Evolutionary conservation across 2,797 vertebrate species (phyloP).

Genomic region (Tenualosa ilisha): DNA sequence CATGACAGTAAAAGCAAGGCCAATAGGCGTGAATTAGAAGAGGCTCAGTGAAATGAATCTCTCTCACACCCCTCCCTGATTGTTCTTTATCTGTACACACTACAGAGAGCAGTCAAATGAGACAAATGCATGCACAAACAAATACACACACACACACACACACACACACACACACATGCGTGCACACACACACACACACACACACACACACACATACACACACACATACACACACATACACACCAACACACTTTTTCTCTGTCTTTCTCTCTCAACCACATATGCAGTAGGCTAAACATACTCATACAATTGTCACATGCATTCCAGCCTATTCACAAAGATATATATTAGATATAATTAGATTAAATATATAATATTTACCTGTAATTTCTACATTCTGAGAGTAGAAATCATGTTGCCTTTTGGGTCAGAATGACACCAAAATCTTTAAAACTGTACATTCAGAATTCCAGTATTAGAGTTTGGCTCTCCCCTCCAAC

Average conservation of each 20-base stretch:
- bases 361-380: too few relatives aligned
- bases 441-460: not conserved
- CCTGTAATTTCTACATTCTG: too few relatives aligned
- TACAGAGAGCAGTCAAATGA: not conserved
- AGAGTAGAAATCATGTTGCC: too few relatives aligned
- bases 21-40: conserved; percentile 59
- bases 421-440: too few relatives aligned
- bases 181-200: conserved; percentile 23
- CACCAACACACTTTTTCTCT: not conserved
- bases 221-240: conserved; percentile 11
- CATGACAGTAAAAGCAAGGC: conserved; percentile 70
- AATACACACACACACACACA: conserved; percentile 20
- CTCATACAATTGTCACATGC: not conserved
- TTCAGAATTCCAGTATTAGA: too few relatives aligned
- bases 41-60: conserved; percentile 23
- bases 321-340: not conserved
- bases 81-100: conserved; percentile 13
- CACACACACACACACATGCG: not conserved
- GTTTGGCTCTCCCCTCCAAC: too few relatives aligned
- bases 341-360: not conserved
- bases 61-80: not conserved
- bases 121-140: conserved; percentile 5
- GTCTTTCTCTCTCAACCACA: not conserved
- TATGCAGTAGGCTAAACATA: not conserved
- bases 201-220: not conserved